Evolutionary conservation across 1,140 invertebrate species (phyloP).

Genomic region (Ips typographus): DNA sequence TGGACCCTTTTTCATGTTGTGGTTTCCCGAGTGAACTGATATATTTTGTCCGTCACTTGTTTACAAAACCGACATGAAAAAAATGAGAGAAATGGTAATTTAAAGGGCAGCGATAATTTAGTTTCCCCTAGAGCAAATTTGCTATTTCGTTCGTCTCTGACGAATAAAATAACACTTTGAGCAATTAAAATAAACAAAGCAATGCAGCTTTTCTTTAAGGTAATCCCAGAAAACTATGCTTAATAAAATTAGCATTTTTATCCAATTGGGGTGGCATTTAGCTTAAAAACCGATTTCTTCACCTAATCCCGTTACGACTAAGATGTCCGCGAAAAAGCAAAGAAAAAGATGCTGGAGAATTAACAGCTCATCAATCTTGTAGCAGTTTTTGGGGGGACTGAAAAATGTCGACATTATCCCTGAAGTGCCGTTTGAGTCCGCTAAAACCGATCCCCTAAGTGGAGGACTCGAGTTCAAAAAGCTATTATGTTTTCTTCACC

Average conservation of each 20-base stretch:
- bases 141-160: not conserved
- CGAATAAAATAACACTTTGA: not conserved
- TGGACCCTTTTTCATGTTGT: not conserved
- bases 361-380: slow-evolving; percentile 1
- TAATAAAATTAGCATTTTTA: not conserved
- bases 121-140: not conserved
- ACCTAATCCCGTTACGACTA: not conserved
- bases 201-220: not conserved
- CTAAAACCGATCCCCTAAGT: not conserved
- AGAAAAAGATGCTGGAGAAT: not conserved
- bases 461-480: not conserved
- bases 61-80: not conserved
- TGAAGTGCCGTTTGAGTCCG: not conserved
- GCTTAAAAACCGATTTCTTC: not conserved
- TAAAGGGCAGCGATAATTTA: not conserved
- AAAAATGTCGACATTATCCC: not conserved
- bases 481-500: not conserved
- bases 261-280: not conserved
- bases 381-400: not conserved
- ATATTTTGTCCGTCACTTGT: not conserved
- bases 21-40: not conserved
- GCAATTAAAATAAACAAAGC: not conserved
- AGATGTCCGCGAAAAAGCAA: not conserved
- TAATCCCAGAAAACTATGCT: not conserved
- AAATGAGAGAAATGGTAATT: not conserved